A percentile compares a stretch with the other conserved stretches of the same genome.
These are phyloP conservation scores for Drymodes brunneopygia DNA, from an alignment of 2,113 vertebrate species.

Conservation along the genomic window DNA sequence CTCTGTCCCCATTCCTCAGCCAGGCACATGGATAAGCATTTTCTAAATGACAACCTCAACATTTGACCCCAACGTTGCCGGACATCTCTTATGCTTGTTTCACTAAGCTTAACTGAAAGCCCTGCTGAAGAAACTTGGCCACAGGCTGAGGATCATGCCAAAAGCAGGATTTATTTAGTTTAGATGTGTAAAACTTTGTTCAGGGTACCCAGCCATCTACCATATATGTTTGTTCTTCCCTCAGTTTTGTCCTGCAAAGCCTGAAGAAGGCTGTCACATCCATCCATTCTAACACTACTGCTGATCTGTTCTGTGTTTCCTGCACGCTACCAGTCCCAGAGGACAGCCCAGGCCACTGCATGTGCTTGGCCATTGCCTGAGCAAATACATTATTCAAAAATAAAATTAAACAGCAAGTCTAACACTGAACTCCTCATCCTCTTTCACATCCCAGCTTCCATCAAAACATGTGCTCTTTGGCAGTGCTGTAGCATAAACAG, in stretches of 20 bases:
- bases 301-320: neutral
- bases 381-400: constrained; percentile 21
- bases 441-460: constrained; percentile 10
- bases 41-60: neutral
- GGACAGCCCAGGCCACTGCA: neutral
- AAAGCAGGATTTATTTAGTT: neutral
- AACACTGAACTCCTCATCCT: constrained; percentile 2
- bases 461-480: neutral
- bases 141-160: neutral
- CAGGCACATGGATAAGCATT: neutral
- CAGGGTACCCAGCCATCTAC: neutral
- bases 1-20: neutral
- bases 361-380: neutral
- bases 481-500: constrained; percentile 32
- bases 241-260: neutral
- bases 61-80: neutral
- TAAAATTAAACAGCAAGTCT: constrained; percentile 18
- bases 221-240: neutral
- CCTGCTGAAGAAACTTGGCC: neutral
- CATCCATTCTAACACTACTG: neutral
- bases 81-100: neutral
- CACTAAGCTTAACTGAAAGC: neutral
- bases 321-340: neutral
- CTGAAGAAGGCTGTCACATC: neutral
- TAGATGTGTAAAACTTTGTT: neutral